phyloP scores from a whole-genome alignment of 2,888 invertebrate genomes.

The Conus canariensis region DNA sequence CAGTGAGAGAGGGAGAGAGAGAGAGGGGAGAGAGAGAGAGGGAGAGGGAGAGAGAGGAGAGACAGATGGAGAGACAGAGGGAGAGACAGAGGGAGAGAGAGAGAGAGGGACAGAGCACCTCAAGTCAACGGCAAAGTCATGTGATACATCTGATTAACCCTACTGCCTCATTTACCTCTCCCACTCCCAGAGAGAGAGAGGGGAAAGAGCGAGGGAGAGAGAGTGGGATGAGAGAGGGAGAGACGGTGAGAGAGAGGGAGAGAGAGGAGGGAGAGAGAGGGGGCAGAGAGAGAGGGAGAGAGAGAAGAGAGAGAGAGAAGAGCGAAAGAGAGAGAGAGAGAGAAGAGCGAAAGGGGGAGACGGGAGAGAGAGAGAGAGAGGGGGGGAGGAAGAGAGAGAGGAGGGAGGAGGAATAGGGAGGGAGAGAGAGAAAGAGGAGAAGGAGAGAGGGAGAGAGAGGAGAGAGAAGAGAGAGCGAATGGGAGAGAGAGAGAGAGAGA shows the following conservation, averaged over 20 bases:
- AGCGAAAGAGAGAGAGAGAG: not conserved
- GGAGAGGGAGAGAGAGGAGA: not conserved
- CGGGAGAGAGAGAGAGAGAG: not conserved
- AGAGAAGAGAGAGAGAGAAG: not conserved
- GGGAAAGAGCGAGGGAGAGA: no score
- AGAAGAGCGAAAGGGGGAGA: not conserved
- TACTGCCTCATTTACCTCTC: not conserved
- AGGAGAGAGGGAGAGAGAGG: not conserved
- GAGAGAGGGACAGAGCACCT: no score
- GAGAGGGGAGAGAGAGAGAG: no score
- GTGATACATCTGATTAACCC: not conserved
- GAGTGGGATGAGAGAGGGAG: no score
- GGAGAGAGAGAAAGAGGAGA: no score
- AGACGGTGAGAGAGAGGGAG: not conserved
- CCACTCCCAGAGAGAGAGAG: not conserved
- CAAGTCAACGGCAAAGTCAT: no score
- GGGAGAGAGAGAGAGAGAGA: not conserved
- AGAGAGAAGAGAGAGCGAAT: not conserved
- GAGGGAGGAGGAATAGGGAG: no score
- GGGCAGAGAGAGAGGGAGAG: accelerated
- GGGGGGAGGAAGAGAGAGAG: no score
- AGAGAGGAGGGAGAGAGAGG: not conserved
- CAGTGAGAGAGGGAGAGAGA: no score
- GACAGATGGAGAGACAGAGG: not conserved
- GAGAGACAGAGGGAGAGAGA: no score